Evolutionary conservation across 2,888 invertebrate genomes (phyloP).

Genomic region (Deilephila elpenor): DNA sequence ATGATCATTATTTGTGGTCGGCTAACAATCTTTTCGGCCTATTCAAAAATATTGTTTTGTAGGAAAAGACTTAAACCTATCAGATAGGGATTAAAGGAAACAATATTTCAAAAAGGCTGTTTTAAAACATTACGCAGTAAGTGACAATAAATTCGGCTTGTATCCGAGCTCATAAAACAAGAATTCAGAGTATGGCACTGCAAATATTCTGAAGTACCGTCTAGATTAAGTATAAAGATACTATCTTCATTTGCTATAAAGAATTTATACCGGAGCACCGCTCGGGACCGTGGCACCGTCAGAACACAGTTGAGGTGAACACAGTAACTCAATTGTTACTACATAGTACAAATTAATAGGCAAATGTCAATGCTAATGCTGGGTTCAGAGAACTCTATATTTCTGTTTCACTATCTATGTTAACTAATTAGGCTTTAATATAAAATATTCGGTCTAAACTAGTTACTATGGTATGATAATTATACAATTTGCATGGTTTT

Average conservation of each 20-base stretch:
- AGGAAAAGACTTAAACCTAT: too few species aligned
- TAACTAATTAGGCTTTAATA: neutral
- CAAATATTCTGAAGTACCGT: conserved; percentile 1
- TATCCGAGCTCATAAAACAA: neutral
- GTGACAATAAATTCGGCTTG: neutral
- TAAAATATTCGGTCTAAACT: neutral
- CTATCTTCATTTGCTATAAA: conserved; percentile 32
- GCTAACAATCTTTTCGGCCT: too few species aligned
- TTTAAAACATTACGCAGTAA: too few species aligned
- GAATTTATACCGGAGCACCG: conserved; percentile 8
- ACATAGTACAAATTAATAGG: neutral
- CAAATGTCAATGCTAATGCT: neutral
- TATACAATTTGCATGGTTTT: neutral
- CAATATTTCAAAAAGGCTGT: too few species aligned
- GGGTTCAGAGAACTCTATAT: too few species aligned
- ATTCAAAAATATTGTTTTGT: too few species aligned
- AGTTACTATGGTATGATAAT: neutral
- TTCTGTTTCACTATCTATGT: too few species aligned
- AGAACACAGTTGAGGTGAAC: neutral
- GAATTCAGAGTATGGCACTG: conserved; percentile 1
- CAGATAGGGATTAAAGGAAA: too few species aligned
- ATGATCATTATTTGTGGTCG: too few species aligned
- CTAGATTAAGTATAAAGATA: neutral
- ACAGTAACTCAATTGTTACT: neutral
- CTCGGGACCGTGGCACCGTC: neutral